A percentile compares a stretch with the other conserved stretches of the same genome.
phyloP scores from a whole-genome alignment of 1,140 invertebrate genomes.

The Piezodorus guildinii region DNA sequence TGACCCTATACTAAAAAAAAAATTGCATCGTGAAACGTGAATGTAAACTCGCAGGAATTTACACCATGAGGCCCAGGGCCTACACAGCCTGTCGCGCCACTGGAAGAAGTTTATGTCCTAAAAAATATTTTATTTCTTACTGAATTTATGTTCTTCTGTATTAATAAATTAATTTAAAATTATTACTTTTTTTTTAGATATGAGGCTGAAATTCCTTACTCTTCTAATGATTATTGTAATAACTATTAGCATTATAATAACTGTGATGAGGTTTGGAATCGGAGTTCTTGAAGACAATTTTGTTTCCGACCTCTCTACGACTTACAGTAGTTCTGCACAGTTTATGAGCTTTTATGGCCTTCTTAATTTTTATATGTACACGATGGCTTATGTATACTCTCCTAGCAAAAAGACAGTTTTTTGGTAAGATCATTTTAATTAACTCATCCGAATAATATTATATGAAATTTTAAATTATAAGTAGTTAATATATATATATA shows the following conservation, averaged over 20 bases:
- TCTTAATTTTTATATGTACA: conserved; percentile 86
- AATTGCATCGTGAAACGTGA: no score
- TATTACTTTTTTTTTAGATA: conserved; percentile 49
- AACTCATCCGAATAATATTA: no score
- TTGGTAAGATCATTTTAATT: conserved; percentile 47
- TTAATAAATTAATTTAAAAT: no score
- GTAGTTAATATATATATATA: no score
- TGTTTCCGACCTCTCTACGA: conserved; percentile 71
- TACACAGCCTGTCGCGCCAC: no score
- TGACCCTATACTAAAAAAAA: no score
- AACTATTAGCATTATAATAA: conserved; percentile 63
- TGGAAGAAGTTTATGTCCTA: no score
- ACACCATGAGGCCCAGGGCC: no score
- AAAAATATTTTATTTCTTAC: no score
- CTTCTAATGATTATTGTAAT: conserved; percentile 73
- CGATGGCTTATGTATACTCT: conserved; percentile 90
- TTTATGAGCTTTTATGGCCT: conserved; percentile 94
- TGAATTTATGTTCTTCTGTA: no score
- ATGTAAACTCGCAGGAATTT: no score
- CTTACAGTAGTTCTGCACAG: conserved; percentile 80
- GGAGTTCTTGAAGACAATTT: conserved; percentile 88
- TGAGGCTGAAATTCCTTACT: conserved; percentile 82
- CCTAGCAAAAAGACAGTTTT: conserved; percentile 65
- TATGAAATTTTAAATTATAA: no score
- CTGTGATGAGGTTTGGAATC: conserved; percentile 70